Evolutionary conservation across 2,888 invertebrate genomes (phyloP), one percentile per base, ranked within the genome.

Genomic region (Conchocele bisecta): DNA sequence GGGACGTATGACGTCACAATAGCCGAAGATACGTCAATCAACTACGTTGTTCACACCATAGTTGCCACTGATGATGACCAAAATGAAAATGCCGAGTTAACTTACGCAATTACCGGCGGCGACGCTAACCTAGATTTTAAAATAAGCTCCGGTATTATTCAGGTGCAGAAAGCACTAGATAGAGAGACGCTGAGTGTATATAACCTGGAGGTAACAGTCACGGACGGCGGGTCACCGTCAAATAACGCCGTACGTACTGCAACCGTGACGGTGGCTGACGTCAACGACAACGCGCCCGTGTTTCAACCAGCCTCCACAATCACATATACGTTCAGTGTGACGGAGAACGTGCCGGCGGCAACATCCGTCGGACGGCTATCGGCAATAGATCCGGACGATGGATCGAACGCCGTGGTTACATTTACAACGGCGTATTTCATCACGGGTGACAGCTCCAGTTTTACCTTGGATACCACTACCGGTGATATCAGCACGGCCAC

Each of bases 271-370:
- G 71, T 88, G 11, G 65, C 69, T 17, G 88, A 87, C 64, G 51
- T 81, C 13, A 87, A 88, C 64, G 87, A 88, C 70, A 86, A 86
- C 59, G 58, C 50, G 20, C 86, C 87, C 6, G 61, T 74, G 13
- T 86, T 87, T 60, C n/a, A n/a, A n/a, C n/a, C n/a, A n/a, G n/a
- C n/a, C n/a, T 65, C 70, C 5, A 53, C 22, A 15, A 68, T 77
- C 1, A 67, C 82, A 0, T 86, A 84, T 60, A 64, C 68, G 0
- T 82, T 85, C 35, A 74, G 41, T 28, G 78, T 88, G 6, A 46
- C 75, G 3, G 89, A 89, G 59, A 81, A 86, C 66, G 83, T 83
- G 0, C 59, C 81, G 0, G 37, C 56, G 6, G 83, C 79, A 4
- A 70, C 80, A 17, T 37, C 58, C 11, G 80, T 86, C 7, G 81